phyloP scores from a whole-genome alignment of 1,140 invertebrate genomes.

The fruit fly (Drosophila melanogaster) region Release_6_plus_ISO1_MT NT_033779.5:13516501-13517000 shows the following conservation, averaged over 20 bases:
- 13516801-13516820: too few relatives aligned
- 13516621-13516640: conserved; percentile 28
- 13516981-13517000: too few relatives aligned
- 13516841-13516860: background rate
- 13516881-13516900: background rate
- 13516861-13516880: background rate
- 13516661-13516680: conserved; percentile 11
- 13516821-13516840: background rate
- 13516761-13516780: background rate
- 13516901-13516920: too few relatives aligned
- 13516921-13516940: too few relatives aligned
- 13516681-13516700: background rate
- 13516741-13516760: conserved; percentile 2
- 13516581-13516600: conserved; percentile 26
- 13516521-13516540: conserved; percentile 70
- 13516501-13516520: conserved; percentile 29
- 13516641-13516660: conserved; percentile 44
- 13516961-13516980: too few relatives aligned
- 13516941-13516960: too few relatives aligned
- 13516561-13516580: conserved; percentile 49
- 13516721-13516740: conserved; percentile 4
- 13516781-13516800: background rate
- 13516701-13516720: conserved; percentile 29
- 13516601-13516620: background rate
- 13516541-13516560: conserved; percentile 50